Evolutionary conservation across 2,113 vertebrate genomes (phyloP).

Genomic region (Malurus melanocephalus): DNA sequence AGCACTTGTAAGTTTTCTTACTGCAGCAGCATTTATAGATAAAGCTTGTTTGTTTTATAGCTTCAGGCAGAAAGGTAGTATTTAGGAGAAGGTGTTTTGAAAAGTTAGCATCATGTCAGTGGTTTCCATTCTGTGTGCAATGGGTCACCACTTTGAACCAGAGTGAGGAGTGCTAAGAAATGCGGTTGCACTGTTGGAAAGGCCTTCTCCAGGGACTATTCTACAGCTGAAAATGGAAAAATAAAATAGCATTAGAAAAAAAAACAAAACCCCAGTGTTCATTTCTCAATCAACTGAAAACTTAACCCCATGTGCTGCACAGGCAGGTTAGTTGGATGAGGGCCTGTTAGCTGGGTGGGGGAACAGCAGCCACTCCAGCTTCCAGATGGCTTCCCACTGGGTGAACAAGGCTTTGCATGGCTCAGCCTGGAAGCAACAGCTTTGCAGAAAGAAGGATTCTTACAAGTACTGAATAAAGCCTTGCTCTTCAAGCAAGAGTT

Average conservation of each 20-base stretch:
- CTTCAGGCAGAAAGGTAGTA: slow-evolving; percentile 56
- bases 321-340: slow-evolving; percentile 60
- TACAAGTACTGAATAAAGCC: slow-evolving; percentile 71
- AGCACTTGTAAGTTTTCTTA: slow-evolving; percentile 80
- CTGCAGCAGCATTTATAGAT: slow-evolving; percentile 74
- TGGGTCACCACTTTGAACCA: slow-evolving; percentile 57
- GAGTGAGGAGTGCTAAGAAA: slow-evolving; percentile 65
- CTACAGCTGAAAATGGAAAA: slow-evolving; percentile 89
- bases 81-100: slow-evolving; percentile 32
- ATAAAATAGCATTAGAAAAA: slow-evolving; percentile 74
- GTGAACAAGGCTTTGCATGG: neutral
- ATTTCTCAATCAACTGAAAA: slow-evolving; percentile 32
- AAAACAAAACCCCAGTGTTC: neutral
- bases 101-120: slow-evolving; percentile 57
- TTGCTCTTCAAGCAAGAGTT: slow-evolving; percentile 42
- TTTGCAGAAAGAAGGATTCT: slow-evolving; percentile 76
- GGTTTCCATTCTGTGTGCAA: slow-evolving; percentile 78
- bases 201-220: slow-evolving; percentile 81
- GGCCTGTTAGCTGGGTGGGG: slow-evolving; percentile 59
- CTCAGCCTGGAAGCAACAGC: slow-evolving; percentile 21
- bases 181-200: slow-evolving; percentile 74
- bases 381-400: neutral
- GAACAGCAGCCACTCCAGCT: neutral
- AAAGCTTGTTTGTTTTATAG: slow-evolving; percentile 68
- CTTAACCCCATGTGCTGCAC: neutral